Evolutionary conservation across 2,797 vertebrate species (phyloP).

Genomic region (Synaphobranchus kaupii): DNA sequence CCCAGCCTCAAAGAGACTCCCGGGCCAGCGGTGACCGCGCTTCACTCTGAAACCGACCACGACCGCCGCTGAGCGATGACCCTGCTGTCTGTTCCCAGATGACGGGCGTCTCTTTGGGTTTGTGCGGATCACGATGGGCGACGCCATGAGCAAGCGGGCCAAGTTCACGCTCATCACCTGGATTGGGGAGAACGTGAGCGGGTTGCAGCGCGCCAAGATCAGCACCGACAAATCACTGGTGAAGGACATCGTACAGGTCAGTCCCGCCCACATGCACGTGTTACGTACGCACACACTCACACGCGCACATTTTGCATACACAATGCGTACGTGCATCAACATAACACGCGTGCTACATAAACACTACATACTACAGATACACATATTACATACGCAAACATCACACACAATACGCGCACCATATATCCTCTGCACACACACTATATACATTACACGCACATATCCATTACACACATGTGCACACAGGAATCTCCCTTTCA

Average conservation of each 20-base stretch:
- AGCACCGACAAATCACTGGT: slow-evolving; percentile 94
- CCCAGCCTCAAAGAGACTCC: slow-evolving; percentile 27
- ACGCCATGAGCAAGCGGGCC: slow-evolving; percentile 93
- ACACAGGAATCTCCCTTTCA: not conserved
- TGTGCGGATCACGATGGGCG: slow-evolving; percentile 86
- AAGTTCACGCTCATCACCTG: slow-evolving; percentile 96
- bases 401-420: not conserved
- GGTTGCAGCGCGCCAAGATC: slow-evolving; percentile 91
- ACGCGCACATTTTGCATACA: too few species aligned
- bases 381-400: not conserved
- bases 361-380: not conserved
- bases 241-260: slow-evolving; percentile 93
- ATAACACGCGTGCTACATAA: not conserved
- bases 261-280: not conserved
- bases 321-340: not conserved
- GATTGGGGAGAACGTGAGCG: slow-evolving; percentile 88
- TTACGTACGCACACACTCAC: not conserved
- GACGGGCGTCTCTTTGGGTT: slow-evolving; percentile 86
- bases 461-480: not conserved
- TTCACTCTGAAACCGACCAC: slow-evolving; percentile 9
- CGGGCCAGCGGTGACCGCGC: slow-evolving; percentile 4
- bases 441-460: not conserved
- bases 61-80: not conserved
- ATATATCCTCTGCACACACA: not conserved
- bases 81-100: slow-evolving; percentile 67